Evolutionary conservation across 2,113 vertebrate genomes (phyloP), one percentile per base, ranked within the genome.

Genomic region (Misgurnus mizolepis): DNA sequence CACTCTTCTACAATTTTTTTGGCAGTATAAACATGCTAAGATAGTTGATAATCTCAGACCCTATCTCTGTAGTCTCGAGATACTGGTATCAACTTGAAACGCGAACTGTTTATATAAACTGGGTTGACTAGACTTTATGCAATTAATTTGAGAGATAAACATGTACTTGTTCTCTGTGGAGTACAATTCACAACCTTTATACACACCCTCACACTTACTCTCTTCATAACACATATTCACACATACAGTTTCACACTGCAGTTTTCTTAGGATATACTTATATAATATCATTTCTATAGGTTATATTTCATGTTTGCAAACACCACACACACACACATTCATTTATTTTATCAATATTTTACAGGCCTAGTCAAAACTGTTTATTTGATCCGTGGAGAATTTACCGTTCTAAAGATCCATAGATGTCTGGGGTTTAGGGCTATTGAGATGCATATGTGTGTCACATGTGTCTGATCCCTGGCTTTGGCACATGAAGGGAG

Each of bases 91-190:
- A 34, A 34, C 27, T 34, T 34, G 27, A 34, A 34, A 34, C 27
- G 39, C 58, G 70, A n/a, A 73, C 53, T 45, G 70, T 73, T 73
- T 73, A 73, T 73, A 43, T 73, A 73, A 22, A n/a, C 55, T 43
- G 70, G 39, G 6, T 12, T 17, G 27, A 71, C 27, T 7, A 7
- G 45, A 47, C 45, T 58, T 17, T 56, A 39, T 73, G 50, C 18
- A 58, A 72, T 58, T n/a, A 56, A 72, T 72, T 7, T 12, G 53
- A 72, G 6, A 14, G 8, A 18, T 70, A 56, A 27, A 56, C 70
- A 53, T n/a, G 22, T 60, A 60, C n/a, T 43, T 56, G 47, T 69
- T 69, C 22, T 17, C 22, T 27, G 15, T 8, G 4, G 22, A 9
- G 65, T 40, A 39, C 22, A 55, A 10, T 17, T 7, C 27, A 71